Evolutionary conservation across 2,113 vertebrate species (phyloP), one percentile per base, ranked within the genome.

Genomic region (Neogobius melanostomus): DNA sequence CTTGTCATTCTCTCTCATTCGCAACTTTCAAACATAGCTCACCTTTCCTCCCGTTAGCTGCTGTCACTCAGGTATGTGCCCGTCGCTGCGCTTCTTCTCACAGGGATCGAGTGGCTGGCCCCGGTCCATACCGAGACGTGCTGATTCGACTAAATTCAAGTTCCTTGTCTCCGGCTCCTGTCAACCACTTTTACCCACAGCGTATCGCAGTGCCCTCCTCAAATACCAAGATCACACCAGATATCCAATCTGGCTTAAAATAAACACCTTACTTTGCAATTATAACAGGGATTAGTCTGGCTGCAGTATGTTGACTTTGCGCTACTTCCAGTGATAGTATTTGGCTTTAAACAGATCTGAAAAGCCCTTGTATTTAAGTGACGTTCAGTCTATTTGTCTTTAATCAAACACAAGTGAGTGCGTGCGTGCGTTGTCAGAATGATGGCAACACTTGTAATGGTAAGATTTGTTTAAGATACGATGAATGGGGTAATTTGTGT

Each of bases 81-180:
- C 11, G 42, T 80, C 76, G 72, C 68, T 72, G 74, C 62, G 76
- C 77, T 74, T 68, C 47, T 68, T 67, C 82, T 87, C 83, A 7
- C 72, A 53, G 72, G 76, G 66, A 68, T 80, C 70, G 64, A 50
- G 57, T 69, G 14, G 56, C 80, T 83, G 84, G 80, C 85, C 72
- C 42, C 28, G 21, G 75, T 80, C 82, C 87, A 87, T 51, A 42
- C 66, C 66, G 66, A 66, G 15, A 48, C 50, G 66, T 82, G 82
- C 83, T 83, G 79, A 83, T 82, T 82, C 66, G 60, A 77, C 74
- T 71, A 65, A 61, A 76, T 70, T 74, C 14, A 67, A 72, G 62
- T 75, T 87, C 70, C 64, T 74, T 53, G 76, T 82, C 83, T 78
- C 68, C n/a, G 7, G 54, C 67, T 67, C 46, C 76, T 69, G 74